Evolutionary conservation across 1,140 invertebrate species (phyloP).

Genomic region (Drosophila triauraria): DNA sequence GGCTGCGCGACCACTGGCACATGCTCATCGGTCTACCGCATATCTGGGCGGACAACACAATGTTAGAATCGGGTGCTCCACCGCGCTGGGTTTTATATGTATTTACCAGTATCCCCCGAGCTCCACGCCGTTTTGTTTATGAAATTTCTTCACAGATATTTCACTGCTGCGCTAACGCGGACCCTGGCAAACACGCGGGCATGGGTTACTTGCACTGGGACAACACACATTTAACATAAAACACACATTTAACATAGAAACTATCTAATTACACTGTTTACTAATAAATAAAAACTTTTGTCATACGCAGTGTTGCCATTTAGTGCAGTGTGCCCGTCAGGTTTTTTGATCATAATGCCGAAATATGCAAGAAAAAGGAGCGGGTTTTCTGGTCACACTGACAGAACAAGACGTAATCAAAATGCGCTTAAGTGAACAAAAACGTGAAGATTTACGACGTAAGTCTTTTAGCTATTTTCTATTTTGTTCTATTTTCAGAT

Average conservation of each 20-base stretch:
- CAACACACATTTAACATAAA: slow-evolving; percentile 1
- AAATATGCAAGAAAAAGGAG: too few species aligned
- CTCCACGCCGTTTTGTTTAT: slow-evolving; percentile 54
- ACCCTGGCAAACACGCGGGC: neutral
- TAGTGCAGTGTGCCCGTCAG: too few species aligned
- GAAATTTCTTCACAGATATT: slow-evolving; percentile 36
- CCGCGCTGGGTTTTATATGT: neutral
- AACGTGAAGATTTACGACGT: too few species aligned
- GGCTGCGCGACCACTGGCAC: slow-evolving; percentile 29
- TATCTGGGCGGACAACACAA: neutral
- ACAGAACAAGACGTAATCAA: too few species aligned
- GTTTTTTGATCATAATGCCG: too few species aligned
- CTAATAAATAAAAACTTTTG: slow-evolving; percentile 29
- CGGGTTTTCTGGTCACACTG: too few species aligned
- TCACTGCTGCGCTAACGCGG: slow-evolving; percentile 1
- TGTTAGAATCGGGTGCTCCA: neutral
- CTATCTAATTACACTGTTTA: neutral
- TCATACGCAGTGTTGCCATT: too few species aligned
- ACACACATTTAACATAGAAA: slow-evolving; percentile 6
- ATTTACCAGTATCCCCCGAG: slow-evolving; percentile 31
- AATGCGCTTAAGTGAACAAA: too few species aligned
- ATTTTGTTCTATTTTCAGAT: too few species aligned
- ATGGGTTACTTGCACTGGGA: neutral
- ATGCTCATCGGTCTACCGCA: slow-evolving; percentile 37
- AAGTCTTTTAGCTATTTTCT: too few species aligned